A percentile compares a stretch with the other conserved stretches of the same genome.
phyloP scores from a whole-genome alignment of 2,888 invertebrate genomes.

The Stegophylla sp. region DNA sequence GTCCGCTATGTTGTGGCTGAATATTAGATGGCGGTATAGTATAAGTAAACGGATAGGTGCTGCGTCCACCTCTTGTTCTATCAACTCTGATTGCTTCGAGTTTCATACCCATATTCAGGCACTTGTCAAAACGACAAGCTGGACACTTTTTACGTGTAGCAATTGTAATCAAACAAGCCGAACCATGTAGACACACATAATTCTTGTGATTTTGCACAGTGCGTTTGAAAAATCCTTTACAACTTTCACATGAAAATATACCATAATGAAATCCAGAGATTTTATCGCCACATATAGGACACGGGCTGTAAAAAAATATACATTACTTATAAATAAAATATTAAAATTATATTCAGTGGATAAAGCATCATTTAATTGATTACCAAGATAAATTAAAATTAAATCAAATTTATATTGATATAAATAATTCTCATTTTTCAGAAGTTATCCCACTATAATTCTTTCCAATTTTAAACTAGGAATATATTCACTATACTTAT shows the following conservation, averaged over 20 bases:
- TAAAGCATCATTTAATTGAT: too few relatives aligned
- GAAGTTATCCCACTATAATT: too few relatives aligned
- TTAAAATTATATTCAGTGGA: background rate
- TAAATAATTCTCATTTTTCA: too few relatives aligned
- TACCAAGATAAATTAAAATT: too few relatives aligned
- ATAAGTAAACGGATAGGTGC: conserved; percentile 94
- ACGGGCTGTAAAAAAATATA: conserved; percentile 72
- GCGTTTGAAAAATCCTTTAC: conserved; percentile 97
- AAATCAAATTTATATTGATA: too few relatives aligned
- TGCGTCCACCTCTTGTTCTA: conserved; percentile 91
- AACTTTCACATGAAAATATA: conserved; percentile 96
- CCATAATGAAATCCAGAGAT: conserved; percentile 98
- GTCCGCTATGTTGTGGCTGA: conserved; percentile 66
- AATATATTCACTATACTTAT: background rate
- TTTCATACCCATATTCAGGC: conserved; percentile 95
- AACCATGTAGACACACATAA: conserved; percentile 90
- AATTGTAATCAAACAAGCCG: conserved; percentile 89
- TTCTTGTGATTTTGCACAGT: conserved; percentile 98
- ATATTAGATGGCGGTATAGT: conserved; percentile 74
- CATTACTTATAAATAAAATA: background rate
- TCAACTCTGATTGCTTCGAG: conserved; percentile 95
- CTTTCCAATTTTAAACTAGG: conserved; percentile 4
- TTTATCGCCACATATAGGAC: conserved; percentile 94
- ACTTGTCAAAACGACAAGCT: conserved; percentile 95
- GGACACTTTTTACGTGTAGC: conserved; percentile 96